Conservation (phyloP, 1,140 invertebrate genomes). For the Parasteatoda tepidariorum region DNA sequence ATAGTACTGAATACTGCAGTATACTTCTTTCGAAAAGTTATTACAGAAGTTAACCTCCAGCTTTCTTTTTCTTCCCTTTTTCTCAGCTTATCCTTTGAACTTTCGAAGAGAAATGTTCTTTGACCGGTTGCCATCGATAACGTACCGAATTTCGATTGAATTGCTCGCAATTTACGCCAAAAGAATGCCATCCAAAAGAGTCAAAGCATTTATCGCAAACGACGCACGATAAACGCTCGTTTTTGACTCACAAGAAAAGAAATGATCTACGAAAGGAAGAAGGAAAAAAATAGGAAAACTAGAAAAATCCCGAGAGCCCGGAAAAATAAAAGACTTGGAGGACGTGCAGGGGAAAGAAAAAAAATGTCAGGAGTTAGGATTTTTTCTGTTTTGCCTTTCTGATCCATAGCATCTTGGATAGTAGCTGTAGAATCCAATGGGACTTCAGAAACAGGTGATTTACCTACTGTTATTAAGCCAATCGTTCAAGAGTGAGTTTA, state of each 20-base stretch:
- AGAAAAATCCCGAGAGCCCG: constrained; percentile 15
- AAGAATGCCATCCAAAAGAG: constrained; percentile 34
- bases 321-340: constrained; percentile 10
- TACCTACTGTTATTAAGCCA: neutral
- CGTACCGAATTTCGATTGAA: constrained; percentile 54
- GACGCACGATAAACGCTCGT: constrained; percentile 53
- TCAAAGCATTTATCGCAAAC: constrained; percentile 55
- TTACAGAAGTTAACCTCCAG: constrained; percentile 13
- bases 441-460: neutral
- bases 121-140: constrained; percentile 51
- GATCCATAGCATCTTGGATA: constrained; percentile 29
- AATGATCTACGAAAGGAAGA: constrained; percentile 28
- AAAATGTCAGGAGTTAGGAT: constrained; percentile 2
- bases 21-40: constrained; percentile 1
- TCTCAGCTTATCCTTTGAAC: constrained; percentile 12
- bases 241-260: constrained; percentile 40
- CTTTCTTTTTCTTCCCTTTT: constrained; percentile 17
- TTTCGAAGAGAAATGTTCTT: constrained; percentile 29
- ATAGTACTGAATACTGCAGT: neutral
- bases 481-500: neutral
- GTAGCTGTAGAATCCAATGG: neutral
- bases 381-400: constrained; percentile 19
- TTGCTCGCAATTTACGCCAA: constrained; percentile 53
- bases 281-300: neutral
- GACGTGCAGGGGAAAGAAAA: neutral